These are phyloP conservation scores for Eleutherodactylus coqui DNA, from an alignment of 2,797 vertebrate species.

Conservation along the genomic window DNA sequence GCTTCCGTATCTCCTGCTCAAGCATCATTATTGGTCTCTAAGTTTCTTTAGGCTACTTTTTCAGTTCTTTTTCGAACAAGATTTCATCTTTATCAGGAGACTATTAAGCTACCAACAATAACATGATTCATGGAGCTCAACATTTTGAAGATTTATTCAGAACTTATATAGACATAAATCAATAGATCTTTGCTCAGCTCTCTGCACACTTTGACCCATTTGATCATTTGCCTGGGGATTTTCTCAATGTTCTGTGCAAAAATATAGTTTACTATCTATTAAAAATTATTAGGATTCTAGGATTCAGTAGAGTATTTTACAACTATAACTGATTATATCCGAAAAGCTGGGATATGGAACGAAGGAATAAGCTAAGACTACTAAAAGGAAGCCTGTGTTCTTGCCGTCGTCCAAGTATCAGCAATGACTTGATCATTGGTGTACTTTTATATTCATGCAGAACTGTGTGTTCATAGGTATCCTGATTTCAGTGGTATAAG, in stretches of 20 bases:
- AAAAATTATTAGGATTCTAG: background rate
- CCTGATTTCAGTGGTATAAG: constrained; percentile 22
- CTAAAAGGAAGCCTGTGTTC: constrained; percentile 8
- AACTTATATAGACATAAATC: background rate
- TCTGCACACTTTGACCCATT: background rate
- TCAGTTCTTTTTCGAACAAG: background rate
- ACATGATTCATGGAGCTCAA: background rate
- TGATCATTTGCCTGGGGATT: background rate
- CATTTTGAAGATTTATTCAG: background rate
- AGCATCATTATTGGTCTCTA: background rate
- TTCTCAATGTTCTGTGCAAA: background rate
- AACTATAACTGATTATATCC: background rate
- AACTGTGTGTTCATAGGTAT: constrained; percentile 9
- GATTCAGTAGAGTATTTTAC: background rate
- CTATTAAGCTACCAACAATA: background rate
- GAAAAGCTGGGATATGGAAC: background rate
- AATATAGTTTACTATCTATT: background rate
- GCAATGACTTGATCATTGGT: constrained; percentile 6
- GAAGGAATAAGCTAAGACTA: background rate
- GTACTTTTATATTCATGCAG: constrained; percentile 20
- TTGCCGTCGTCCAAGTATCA: constrained; percentile 20
- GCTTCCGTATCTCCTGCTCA: background rate
- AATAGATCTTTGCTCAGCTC: background rate
- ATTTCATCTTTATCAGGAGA: background rate
- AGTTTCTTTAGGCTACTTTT: background rate